Base-by-base conservation (phyloP, 2,888 invertebrate species). In the Agriopis leucophaearia region DNA sequence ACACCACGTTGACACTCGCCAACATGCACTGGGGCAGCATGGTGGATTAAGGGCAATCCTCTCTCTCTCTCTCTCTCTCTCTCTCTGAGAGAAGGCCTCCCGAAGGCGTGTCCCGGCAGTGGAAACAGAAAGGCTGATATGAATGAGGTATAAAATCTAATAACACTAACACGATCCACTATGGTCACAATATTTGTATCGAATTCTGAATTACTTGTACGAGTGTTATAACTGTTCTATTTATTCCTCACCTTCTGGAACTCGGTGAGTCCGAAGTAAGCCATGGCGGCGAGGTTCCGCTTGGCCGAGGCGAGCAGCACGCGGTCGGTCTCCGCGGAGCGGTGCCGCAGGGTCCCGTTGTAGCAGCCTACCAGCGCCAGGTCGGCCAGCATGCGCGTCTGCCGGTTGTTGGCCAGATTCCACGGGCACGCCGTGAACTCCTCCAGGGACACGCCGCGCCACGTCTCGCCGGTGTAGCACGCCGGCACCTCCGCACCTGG, bases 381-480 rank as follows among this genome's bases (percentile, higher is more conserved):
- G 94, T 99, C 99, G 15, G 99, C 98, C 81, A 99, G 89, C 99
- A 99, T 99, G 77, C 99, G 95, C 4, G 99, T 99, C 94, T 99
- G 99, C 70, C 99, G 95, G 92, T 99, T 99, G 83, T 96, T 97
- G 18, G 99, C 99, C 84, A 99, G 95, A 95, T 99, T 99, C 88
- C 97, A 96, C 7, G 97, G 96, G 87, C 99, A 99, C 40, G 95
- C 94, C 81, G 98, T 96, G 92, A 99, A 99, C 89, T 99, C 97
- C 70, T 97, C 97, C 52, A 99, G 93, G 12, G 97, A 96, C 6
- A 99, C 99, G 69, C 97, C 98, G 66, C 96, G 95, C 98, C 98
- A 98, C 69, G 97, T 96, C 73, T 96, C 96, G 27, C 97, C 96
- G 57, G 92, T 89, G 83, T 95, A 98, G 85, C 98, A 98, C 13